These are phyloP conservation scores for Hystrix cristata DNA, from an alignment of 2,113 vertebrate species.

Conservation along the genomic window DNA sequence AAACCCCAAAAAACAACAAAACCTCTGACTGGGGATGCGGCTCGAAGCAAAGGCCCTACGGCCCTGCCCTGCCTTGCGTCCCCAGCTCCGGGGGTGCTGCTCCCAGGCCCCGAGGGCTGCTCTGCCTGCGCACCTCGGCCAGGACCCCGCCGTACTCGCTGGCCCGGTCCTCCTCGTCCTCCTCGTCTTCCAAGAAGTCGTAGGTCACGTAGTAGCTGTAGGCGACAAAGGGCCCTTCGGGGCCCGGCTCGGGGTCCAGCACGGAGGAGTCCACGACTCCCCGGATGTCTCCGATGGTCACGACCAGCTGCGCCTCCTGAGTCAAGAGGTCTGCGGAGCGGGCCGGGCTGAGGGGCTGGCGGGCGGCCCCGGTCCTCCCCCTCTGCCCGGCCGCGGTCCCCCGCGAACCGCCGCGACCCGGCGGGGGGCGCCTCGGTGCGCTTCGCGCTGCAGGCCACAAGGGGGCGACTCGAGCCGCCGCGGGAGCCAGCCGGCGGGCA, in stretches of 20 bases:
- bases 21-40: not conserved
- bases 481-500: too few relatives aligned
- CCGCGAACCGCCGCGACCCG: too few relatives aligned
- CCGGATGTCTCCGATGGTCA: conserved; percentile 87
- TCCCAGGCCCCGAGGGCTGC: not conserved
- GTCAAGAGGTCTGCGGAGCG: conserved; percentile 82
- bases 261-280: conserved; percentile 86
- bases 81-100: not conserved
- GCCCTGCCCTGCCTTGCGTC: not conserved
- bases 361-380: rapidly evolving
- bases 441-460: conserved; percentile 14
- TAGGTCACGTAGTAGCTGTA: conserved; percentile 92
- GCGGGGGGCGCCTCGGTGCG: not conserved
- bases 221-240: conserved; percentile 84
- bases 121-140: not conserved
- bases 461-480: conserved; percentile 61
- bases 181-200: conserved; percentile 84
- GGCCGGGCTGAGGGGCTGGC: rapidly evolving
- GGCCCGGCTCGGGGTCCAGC: conserved; percentile 68
- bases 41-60: too few relatives aligned
- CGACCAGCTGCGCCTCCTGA: conserved; percentile 83
- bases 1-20: too few relatives aligned
- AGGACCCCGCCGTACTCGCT: rapidly evolving
- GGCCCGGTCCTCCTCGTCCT: not conserved
- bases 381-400: too few relatives aligned